Conservation (phyloP, 2,797 vertebrate species). For the Coregonus sp. region DNA sequence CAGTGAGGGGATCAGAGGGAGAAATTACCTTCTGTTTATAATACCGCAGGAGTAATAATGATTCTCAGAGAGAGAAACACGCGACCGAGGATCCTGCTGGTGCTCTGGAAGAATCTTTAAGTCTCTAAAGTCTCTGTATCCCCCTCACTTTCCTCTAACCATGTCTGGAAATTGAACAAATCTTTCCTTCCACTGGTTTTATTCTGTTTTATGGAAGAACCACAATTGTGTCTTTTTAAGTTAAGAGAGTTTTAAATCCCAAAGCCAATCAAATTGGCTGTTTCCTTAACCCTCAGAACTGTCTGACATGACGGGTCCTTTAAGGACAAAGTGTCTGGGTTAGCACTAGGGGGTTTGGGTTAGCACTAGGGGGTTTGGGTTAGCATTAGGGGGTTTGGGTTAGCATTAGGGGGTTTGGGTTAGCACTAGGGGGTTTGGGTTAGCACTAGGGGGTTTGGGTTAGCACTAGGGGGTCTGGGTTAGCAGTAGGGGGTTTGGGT, state of each 20-base stretch:
- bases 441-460: too few relatives aligned
- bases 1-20: conserved; percentile 63
- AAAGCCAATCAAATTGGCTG: conserved; percentile 3
- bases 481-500: too few relatives aligned
- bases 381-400: too few relatives aligned
- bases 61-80: conserved; percentile 39
- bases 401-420: too few relatives aligned
- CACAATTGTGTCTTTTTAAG: conserved; percentile 17
- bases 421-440: too few relatives aligned
- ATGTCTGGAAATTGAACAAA: conserved; percentile 36
- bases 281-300: conserved; percentile 3
- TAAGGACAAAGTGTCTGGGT: conserved; percentile 1
- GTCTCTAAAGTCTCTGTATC: background rate
- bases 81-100: conserved; percentile 20
- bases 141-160: conserved; percentile 14
- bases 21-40: conserved; percentile 62
- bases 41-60: conserved; percentile 54
- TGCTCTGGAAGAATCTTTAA: conserved; percentile 29
- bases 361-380: too few relatives aligned
- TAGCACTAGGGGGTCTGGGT: too few relatives aligned
- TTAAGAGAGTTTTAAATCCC: conserved; percentile 3
- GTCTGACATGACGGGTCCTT: conserved; percentile 17
- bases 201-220: conserved; percentile 15
- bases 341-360: background rate
- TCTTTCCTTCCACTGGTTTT: background rate